A percentile compares a stretch with the other conserved stretches of the same genome.
These are phyloP conservation scores for Vombatus ursinus DNA, from an alignment of 2,113 vertebrate genomes.

Conservation along the genomic window DNA sequence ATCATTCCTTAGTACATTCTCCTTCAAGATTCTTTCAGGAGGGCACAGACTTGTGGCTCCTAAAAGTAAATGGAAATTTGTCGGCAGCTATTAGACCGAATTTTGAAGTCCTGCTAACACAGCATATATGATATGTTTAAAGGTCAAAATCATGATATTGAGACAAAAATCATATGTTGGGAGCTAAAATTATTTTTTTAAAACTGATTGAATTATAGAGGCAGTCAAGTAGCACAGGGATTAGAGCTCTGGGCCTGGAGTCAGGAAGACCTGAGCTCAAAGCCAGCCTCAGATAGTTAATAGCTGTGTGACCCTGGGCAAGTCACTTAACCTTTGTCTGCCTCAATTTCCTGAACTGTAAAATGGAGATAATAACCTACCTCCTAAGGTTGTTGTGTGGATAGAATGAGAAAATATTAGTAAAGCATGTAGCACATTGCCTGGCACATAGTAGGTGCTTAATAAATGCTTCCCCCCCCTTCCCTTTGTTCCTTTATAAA, in stretches of 20 bases:
- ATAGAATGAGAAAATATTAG: neutral
- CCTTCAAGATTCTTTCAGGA: neutral
- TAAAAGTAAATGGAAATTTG: neutral
- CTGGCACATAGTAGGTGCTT: neutral
- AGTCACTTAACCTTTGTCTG: neutral
- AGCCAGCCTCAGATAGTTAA: neutral
- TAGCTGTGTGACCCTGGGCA: neutral
- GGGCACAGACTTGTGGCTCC: neutral
- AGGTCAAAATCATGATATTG: neutral
- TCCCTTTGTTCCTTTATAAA: neutral
- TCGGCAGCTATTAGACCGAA: neutral
- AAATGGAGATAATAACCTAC: neutral
- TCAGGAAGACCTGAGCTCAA: neutral
- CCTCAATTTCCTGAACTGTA: neutral
- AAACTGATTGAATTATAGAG: neutral
- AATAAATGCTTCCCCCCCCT: neutral
- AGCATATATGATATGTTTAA: neutral
- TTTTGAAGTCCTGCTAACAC: neutral
- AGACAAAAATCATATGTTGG: neutral
- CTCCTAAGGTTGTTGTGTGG: neutral
- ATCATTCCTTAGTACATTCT: neutral
- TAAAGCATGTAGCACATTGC: neutral
- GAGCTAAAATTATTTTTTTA: too few species aligned
- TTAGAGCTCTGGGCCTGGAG: neutral
- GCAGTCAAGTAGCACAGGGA: neutral